Conservation (phyloP, 92 coral and sea anemone species). For the Epizoanthus rinbou region DNA sequence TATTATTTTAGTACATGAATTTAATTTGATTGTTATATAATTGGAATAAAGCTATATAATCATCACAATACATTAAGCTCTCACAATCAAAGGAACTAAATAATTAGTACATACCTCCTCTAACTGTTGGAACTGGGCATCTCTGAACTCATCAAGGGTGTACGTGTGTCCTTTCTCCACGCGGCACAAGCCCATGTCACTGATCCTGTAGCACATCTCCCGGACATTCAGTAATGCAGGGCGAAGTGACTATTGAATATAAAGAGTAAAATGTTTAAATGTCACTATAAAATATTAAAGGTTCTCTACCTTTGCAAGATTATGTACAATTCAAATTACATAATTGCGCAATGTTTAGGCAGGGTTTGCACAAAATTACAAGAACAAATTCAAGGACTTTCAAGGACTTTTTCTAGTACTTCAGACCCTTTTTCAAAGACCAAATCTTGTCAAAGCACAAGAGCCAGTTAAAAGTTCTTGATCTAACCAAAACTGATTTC, state of each 20-base stretch:
- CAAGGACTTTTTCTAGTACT: too few relatives aligned
- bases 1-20: background rate
- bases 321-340: too few relatives aligned
- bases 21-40: background rate
- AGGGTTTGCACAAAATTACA: too few relatives aligned
- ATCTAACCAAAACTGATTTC: too few relatives aligned
- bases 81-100: background rate
- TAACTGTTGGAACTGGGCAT: conserved; percentile 95
- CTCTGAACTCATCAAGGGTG: conserved; percentile 93
- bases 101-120: conserved; percentile 67
- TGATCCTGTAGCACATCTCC: conserved; percentile 99
- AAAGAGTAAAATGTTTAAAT: background rate
- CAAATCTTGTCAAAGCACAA: too few relatives aligned
- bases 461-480: too few relatives aligned
- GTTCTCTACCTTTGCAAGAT: background rate
- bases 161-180: conserved; percentile 97
- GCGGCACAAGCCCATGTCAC: conserved; percentile 98
- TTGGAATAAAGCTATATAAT: background rate
- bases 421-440: too few relatives aligned
- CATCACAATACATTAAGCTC: background rate
- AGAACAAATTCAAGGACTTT: too few relatives aligned
- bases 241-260: conserved; percentile 68
- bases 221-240: conserved; percentile 98
- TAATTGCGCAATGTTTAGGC: too few relatives aligned
- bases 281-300: background rate